Base-by-base conservation (phyloP, 2,113 vertebrate genomes). In the Cavia porcellus region DNA sequence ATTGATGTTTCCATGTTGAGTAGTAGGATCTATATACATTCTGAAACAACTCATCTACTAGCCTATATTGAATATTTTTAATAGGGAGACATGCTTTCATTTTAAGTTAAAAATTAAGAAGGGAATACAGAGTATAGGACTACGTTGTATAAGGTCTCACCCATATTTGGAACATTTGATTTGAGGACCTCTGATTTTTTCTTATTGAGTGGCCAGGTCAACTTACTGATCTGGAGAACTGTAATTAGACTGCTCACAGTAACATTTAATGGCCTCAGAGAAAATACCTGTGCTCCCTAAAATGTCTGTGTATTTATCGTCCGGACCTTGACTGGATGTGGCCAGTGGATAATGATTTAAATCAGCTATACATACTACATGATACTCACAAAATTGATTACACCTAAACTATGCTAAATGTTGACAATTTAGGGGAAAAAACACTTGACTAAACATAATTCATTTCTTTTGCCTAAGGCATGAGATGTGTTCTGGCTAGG, bases 1-100 rank as follows among this genome's bases (percentile, higher is more conserved):
- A 94, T 87, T 81, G 80, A 85, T 89, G 77, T 72, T 85, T 92
- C 20, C 84, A 32, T 90, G 25, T 61, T 87, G 81, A 68, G 75
- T 68, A 93, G 0, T 7, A 8, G 42, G 62, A 68, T 9, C 7
- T 68, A 52, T 14, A 61, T 1, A 70, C 15, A 47, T 85, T 90
- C 38, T 70, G 35, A 89, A 96, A 83, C 12, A 75, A 64, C 28
- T 55, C 62, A 3, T 66, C 77, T 97, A n/a, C 15, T 81, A 38
- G 59, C 86, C 96, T 57, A 7, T 13, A 70, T 0, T 50, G 42
- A 96, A 81, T 83, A 45, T 10, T 90, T 92, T 68, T 80, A 15
- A 95, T 95, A 87, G 17, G 24, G 7, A 89, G 28, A 22, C 32
- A 59, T 38, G 79, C 8, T 50, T 66, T 20, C 13, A 4, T 15